Evolutionary conservation across 2,888 invertebrate species (phyloP).

Genomic region (Drosophila affinis): DNA sequence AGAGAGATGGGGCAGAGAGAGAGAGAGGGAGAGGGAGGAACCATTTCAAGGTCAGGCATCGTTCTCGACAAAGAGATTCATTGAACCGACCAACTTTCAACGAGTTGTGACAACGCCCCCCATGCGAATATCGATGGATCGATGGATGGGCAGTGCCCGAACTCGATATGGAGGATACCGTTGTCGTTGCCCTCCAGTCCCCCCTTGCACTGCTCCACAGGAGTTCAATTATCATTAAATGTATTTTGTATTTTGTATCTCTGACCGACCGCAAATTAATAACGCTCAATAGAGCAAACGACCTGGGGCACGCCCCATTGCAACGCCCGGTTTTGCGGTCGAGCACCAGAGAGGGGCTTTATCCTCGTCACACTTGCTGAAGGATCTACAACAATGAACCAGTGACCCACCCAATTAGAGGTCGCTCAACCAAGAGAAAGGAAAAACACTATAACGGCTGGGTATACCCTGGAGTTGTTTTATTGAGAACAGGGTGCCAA

Average conservation of each 20-base stretch:
- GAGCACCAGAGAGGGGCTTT: neutral
- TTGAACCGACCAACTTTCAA: constrained; percentile 57
- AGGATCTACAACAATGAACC: neutral
- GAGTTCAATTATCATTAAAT: constrained; percentile 17
- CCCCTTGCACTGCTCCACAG: constrained; percentile 4
- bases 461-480: no score
- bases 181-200: neutral
- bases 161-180: neutral
- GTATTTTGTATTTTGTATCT: neutral
- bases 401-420: neutral
- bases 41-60: constrained; percentile 66
- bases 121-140: no score
- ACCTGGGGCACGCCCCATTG: constrained; percentile 9
- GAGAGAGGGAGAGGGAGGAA: constrained; percentile 8
- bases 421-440: no score
- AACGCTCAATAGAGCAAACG: constrained; percentile 24
- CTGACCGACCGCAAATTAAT: constrained; percentile 40
- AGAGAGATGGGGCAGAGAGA: neutral
- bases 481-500: no score
- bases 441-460: no score
- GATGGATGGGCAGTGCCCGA: neutral
- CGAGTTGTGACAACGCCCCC: constrained; percentile 54
- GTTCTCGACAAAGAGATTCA: constrained; percentile 60
- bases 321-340: constrained; percentile 11
- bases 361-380: neutral